These are phyloP conservation scores for Halichondria panicea DNA, from an alignment of 37 sponge, comb jelly and placozoan genomes.

Conservation along the genomic window DNA sequence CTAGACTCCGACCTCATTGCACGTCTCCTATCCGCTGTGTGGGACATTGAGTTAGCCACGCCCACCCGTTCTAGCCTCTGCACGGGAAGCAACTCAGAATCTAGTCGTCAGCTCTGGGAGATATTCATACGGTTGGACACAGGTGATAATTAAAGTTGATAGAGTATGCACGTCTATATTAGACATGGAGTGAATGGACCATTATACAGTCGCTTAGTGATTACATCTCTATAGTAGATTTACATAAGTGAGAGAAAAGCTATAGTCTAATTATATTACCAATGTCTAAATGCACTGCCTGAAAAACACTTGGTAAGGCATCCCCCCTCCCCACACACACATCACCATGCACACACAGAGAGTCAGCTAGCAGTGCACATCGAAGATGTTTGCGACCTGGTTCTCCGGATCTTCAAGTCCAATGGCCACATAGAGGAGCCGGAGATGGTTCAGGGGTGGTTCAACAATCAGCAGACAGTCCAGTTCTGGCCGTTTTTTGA, in stretches of 20 bases:
- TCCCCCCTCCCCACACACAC: not conserved
- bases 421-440: slow-evolving; percentile 17
- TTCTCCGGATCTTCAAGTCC: slow-evolving; percentile 24
- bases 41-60: slow-evolving; percentile 25
- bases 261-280: not conserved
- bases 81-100: not conserved
- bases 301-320: not conserved
- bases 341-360: not conserved
- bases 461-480: slow-evolving; percentile 20
- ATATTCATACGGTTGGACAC: slow-evolving; percentile 48
- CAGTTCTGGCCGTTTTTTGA: slow-evolving; percentile 44
- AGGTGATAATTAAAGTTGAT: not conserved
- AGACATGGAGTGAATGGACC: not conserved
- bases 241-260: not conserved
- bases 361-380: slow-evolving; percentile 16
- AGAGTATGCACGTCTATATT: not conserved
- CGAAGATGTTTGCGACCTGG: slow-evolving; percentile 42
- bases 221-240: not conserved
- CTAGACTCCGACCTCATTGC: not conserved
- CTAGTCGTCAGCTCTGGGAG: slow-evolving; percentile 45
- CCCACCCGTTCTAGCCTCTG: not conserved
- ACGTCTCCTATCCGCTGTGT: slow-evolving; percentile 15
- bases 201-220: not conserved
- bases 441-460: slow-evolving; percentile 49
- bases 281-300: not conserved